phyloP scores from a whole-genome alignment of 1,140 invertebrate genomes.

The Whitmania pigra region DNA sequence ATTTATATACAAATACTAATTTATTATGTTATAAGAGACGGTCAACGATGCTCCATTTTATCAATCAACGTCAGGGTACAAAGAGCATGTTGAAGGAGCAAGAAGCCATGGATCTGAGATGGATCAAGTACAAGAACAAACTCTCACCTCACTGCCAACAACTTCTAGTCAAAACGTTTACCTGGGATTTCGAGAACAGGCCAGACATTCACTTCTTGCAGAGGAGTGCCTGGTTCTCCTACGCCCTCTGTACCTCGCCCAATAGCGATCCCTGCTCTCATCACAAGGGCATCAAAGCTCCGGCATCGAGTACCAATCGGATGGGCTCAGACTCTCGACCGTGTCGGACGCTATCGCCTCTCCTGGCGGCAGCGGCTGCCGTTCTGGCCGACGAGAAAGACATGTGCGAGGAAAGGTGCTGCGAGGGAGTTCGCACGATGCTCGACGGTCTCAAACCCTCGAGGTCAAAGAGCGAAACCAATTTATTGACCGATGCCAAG shows the following conservation, averaged over 20 bases:
- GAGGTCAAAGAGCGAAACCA: no score
- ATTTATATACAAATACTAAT: no score
- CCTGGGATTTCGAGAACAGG: slow-evolving; percentile 21
- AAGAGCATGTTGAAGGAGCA: slow-evolving; percentile 38
- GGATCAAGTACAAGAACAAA: slow-evolving; percentile 28
- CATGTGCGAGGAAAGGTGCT: no score
- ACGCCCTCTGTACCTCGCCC: not conserved
- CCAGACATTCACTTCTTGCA: slow-evolving; percentile 19
- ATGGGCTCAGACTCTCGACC: not conserved
- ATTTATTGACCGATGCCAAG: no score
- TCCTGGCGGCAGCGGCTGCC: slow-evolving; percentile 6
- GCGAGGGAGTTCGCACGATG: no score
- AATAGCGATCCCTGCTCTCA: not conserved
- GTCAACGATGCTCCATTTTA: no score
- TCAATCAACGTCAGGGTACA: slow-evolving; percentile 28
- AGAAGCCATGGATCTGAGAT: slow-evolving; percentile 34
- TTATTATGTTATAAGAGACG: no score
- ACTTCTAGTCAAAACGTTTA: slow-evolving; percentile 18
- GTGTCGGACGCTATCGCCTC: not conserved
- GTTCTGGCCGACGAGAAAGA: not conserved
- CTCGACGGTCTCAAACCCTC: no score
- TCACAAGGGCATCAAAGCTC: not conserved
- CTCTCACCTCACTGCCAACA: slow-evolving; percentile 14
- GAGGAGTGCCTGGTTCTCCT: slow-evolving; percentile 13
- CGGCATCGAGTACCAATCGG: slow-evolving; percentile 4